Base-by-base conservation (phyloP, 2,888 invertebrate species). In the Leptinotarsa juncta region DNA sequence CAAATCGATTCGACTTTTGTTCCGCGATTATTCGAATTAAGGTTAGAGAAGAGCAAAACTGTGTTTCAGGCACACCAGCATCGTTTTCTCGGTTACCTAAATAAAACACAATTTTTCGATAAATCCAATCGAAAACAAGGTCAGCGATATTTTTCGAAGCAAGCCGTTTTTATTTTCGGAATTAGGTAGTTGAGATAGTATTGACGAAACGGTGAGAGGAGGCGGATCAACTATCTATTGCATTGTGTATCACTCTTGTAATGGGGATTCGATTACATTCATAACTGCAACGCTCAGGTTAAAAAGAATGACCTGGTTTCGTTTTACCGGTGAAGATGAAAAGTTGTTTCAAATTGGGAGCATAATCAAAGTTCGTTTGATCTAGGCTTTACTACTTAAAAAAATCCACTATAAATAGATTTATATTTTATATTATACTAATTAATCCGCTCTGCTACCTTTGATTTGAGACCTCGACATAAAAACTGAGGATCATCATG, bases 1-100 rank as follows among this genome's bases (percentile, higher is more conserved):
- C 14, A 12, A 3, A 23, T 53, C 16, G 5, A 53, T 16, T 53
- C 16, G 5, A 16, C 3, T 18, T 18, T 18, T 53, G 53, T 53
- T n/a, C 53, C 18, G 53, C 18, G 53, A 53, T 53, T 42, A 51
- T 16, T 57, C 26, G 23, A 23, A 57, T 57, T 20, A 57, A 57
- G 57, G 57, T 57, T 57, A 57, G 3, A 57, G 23, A 57, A 57
- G 57, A 23, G 23, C 57, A 57, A 66, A 73, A 70, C 73, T 75
- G 75, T 75, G 75, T 75, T 75, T 75, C 72, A 71, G 69, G 75
- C 75, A 69, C 75, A 69, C 68, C 71, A 55, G 57, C 75, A 62
- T 50, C 48, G 66, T 71, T 71, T 69, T 75, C 72, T 71, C 71
- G 69, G 65, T 75, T 75, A 72, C 75, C 75, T 75, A 75, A 75